Evolutionary conservation across 2,113 vertebrate genomes (phyloP).

Genomic region (Forbesichthys agassizii): DNA sequence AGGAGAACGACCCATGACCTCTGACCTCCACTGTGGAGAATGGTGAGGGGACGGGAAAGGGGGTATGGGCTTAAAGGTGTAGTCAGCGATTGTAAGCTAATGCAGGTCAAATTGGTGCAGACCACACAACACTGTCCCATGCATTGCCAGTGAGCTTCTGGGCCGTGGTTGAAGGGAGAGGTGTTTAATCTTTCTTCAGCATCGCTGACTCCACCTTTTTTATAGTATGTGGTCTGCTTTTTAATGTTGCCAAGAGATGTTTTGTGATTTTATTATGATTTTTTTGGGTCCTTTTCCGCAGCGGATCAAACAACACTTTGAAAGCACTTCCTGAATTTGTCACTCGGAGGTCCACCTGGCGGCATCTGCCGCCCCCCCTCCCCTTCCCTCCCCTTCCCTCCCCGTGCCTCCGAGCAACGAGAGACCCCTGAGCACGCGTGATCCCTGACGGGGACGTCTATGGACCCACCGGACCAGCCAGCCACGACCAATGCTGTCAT

Average conservation of each 20-base stretch:
- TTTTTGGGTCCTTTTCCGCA: constrained; percentile 28
- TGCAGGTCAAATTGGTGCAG: too few species aligned
- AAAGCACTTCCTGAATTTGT: constrained; percentile 72
- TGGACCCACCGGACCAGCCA: constrained; percentile 20
- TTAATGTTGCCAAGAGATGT: too few species aligned
- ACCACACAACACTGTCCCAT: too few species aligned
- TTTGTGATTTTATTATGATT: not conserved
- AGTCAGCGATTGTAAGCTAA: too few species aligned
- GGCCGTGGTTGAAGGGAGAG: too few species aligned
- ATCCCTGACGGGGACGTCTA: constrained; percentile 38
- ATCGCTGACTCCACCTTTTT: too few species aligned
- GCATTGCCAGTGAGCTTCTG: too few species aligned
- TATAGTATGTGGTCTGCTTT: too few species aligned
- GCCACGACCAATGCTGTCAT: constrained; percentile 4
- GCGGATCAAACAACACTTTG: constrained; percentile 58
- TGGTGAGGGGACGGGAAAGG: constrained; percentile 35
- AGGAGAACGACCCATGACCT: constrained; percentile 78
- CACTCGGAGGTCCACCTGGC: constrained; percentile 58
- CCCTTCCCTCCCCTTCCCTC: constrained; percentile 34
- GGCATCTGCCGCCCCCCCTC: constrained; percentile 42
- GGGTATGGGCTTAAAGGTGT: not conserved
- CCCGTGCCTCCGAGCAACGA: constrained; percentile 46
- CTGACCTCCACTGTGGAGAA: constrained; percentile 45
- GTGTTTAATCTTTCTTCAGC: too few species aligned
- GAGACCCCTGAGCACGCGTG: constrained; percentile 37